phyloP scores from a whole-genome alignment of 1,140 invertebrate species.

The Portunus trituberculatus region DNA sequence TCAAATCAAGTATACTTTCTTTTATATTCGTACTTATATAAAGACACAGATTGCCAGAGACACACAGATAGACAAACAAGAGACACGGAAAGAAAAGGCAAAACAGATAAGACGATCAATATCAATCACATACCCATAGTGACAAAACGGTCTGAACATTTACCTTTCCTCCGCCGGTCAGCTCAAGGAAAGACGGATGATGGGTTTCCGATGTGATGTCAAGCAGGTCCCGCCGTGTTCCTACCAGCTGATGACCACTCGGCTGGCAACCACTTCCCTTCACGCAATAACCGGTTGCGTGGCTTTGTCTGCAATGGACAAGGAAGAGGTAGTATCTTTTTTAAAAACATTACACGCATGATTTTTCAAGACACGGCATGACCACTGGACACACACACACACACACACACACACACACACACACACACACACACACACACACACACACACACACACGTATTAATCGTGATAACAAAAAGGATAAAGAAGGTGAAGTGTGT shows the following conservation, averaged over 20 bases:
- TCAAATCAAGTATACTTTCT: no score
- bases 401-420: slow-evolving; percentile 28
- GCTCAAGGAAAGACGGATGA: no score
- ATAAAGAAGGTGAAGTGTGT: no score
- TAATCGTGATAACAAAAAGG: no score
- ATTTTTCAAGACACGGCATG: background rate
- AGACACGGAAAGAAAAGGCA: background rate
- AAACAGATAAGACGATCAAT: background rate
- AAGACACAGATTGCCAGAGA: background rate
- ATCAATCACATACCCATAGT: background rate
- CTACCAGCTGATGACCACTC: no score
- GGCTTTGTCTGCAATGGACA: background rate
- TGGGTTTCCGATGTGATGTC: no score
- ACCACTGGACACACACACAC: background rate
- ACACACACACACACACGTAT: background rate
- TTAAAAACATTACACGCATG: no score
- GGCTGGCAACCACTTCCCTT: background rate
- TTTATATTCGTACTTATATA: background rate
- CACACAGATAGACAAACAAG: background rate
- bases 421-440: slow-evolving; percentile 38
- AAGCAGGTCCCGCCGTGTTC: no score
- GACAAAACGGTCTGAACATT: no score
- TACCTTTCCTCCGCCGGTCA: no score
- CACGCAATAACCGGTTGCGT: background rate
- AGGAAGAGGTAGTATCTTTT: background rate